Evolutionary conservation across 2,113 vertebrate genomes (phyloP), one percentile per base, ranked within the genome.

Genomic region (Paracanthobrama guichenoti): DNA sequence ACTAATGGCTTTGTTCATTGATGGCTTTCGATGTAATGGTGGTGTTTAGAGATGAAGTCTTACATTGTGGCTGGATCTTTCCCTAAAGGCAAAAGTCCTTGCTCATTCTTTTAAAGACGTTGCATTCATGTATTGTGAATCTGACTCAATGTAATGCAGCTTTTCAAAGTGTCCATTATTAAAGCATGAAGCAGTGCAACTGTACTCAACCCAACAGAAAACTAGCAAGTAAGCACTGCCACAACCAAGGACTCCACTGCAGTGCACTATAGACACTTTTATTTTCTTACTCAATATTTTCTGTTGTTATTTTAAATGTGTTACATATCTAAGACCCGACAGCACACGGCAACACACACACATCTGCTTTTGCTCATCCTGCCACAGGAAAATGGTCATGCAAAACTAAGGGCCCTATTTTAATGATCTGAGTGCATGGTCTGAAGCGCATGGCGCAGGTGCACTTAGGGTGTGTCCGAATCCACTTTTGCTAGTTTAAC

Each of bases 1-100:
- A 78, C 82, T 77, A 77, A 84, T 67, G 73, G 60, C 48, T 82
- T 31, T 59, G 50, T 42, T 86, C 76, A 46, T 14, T 57, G 67
- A 48, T 31, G 78, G 84, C 44, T 85, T 64, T 31, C 35, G 22
- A 22, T 31, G 28, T 81, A 66, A 75, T 28, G 46, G 60, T 42
- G 55, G 22, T 55, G 18, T 22, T 50, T 22, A 67, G 14, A 84
- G 44, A 77, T 76, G n/a, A 62, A 64, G 46, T 53, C 60, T 83
- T 26, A 24, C n/a, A 57, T 50, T 85, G 42, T 42, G 46, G 20
- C 57, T 20, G 35, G 76, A 62, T 79, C 46, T 13, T 39, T 31
- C 26, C 48, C 10, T 28, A 11, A 18, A 42, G 79, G 46, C 24
- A 20, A 66, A 59, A 55, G 42, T 60, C 22, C n/a, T 24, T 60